Percentiles rank a stretch among this genome's conserved stretches.
phyloP scores from a whole-genome alignment of 2,113 vertebrate genomes.

The Hemibates koningsi region DNA sequence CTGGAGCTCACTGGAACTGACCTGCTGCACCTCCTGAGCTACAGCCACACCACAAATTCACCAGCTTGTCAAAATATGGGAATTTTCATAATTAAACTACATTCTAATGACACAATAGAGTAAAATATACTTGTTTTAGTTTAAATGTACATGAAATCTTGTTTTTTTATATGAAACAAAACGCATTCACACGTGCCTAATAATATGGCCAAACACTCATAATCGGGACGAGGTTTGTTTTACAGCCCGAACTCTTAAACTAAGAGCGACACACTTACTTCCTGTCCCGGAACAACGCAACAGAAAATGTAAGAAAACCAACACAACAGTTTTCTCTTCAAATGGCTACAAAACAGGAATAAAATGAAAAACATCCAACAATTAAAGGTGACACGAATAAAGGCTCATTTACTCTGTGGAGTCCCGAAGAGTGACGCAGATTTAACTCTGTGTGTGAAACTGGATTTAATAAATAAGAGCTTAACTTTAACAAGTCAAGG shows the following conservation, averaged over 20 bases:
- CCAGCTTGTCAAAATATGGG: not conserved
- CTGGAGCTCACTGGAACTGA: not conserved
- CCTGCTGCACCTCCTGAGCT: not conserved
- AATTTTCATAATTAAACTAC: not conserved
- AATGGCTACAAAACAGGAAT: not conserved
- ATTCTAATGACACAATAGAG: rapidly evolving
- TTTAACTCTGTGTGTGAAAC: not conserved
- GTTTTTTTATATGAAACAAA: not conserved
- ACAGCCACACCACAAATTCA: not conserved
- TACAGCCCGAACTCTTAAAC: not conserved
- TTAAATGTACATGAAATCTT: not conserved
- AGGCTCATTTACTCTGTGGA: not conserved
- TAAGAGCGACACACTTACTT: not conserved
- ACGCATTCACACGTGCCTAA: not conserved
- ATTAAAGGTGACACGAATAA: not conserved
- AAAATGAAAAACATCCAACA: not conserved
- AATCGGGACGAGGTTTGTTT: not conserved
- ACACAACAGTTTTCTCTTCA: not conserved
- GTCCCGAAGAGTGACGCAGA: not conserved
- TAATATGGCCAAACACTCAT: not conserved
- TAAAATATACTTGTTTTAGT: not conserved
- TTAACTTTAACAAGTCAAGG: not conserved
- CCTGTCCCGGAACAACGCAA: not conserved
- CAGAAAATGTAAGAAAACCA: not conserved
- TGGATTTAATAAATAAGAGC: not conserved